Percentiles rank a stretch among this genome's conserved stretches.
Conservation (phyloP, 1,140 invertebrate species). For the Papilio dardanus region DNA sequence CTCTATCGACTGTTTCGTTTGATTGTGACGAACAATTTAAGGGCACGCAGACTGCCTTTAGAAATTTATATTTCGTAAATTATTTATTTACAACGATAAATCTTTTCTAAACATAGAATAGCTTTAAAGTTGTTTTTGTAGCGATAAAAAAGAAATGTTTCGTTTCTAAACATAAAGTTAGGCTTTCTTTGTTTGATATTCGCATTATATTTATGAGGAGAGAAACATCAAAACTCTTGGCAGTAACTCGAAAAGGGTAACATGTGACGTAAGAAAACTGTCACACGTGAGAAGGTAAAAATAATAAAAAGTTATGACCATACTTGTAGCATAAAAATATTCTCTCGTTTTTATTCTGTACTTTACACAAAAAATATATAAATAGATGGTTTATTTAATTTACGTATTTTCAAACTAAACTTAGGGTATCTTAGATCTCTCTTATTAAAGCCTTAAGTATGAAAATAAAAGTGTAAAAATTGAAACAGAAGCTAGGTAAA, state of each 20-base stretch:
- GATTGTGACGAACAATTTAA: too few relatives aligned
- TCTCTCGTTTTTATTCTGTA: background rate
- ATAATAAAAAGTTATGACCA: background rate
- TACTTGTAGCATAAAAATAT: background rate
- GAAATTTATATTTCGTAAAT: too few relatives aligned
- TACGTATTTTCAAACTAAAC: too few relatives aligned
- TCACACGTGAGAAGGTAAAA: background rate
- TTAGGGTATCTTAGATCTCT: too few relatives aligned
- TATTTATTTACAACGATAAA: too few relatives aligned
- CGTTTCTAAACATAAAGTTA: background rate
- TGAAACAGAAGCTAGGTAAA: background rate
- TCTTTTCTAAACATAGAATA: too few relatives aligned
- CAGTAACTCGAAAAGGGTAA: conserved; percentile 1
- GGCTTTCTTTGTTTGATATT: background rate
- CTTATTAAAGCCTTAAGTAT: too few relatives aligned
- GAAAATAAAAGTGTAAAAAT: too few relatives aligned
- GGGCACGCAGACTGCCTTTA: too few relatives aligned
- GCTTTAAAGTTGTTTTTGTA: background rate
- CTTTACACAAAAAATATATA: background rate
- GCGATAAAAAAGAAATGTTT: background rate
- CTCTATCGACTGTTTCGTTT: too few relatives aligned
- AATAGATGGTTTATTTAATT: background rate
- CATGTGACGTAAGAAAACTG: background rate
- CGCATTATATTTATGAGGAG: conserved; percentile 10
- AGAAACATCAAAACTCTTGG: conserved; percentile 1